Percentiles rank a stretch among this genome's conserved stretches.
Evolutionary conservation across 2,888 invertebrate genomes (phyloP).

Genomic region (Phania funesta): DNA sequence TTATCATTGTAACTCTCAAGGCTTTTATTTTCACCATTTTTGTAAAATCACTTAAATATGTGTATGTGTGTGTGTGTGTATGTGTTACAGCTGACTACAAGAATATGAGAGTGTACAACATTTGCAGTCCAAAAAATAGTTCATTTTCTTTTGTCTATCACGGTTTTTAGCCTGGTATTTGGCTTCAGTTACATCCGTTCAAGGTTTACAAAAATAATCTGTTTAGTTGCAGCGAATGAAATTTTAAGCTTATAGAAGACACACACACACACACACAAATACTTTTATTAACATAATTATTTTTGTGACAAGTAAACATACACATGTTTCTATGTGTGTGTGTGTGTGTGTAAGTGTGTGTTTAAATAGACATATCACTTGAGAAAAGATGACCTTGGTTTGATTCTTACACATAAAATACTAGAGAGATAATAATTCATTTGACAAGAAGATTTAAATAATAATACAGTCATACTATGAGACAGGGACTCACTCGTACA

Average conservation of each 20-base stretch:
- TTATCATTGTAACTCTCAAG: constrained; percentile 59
- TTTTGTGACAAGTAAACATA: constrained; percentile 24
- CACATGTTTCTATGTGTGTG: not conserved
- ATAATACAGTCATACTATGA: not conserved
- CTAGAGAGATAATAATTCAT: constrained; percentile 39
- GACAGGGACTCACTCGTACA: no score
- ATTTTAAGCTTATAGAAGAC: constrained; percentile 29
- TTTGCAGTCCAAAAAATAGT: constrained; percentile 26
- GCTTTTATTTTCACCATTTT: constrained; percentile 3
- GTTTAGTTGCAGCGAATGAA: constrained; percentile 31
- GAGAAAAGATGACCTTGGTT: constrained; percentile 45
- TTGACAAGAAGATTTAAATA: constrained; percentile 34
- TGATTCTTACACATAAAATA: constrained; percentile 18
- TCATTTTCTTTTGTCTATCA: constrained; percentile 45
- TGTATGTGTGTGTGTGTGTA: not conserved
- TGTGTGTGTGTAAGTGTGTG: not conserved
- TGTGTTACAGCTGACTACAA: not conserved
- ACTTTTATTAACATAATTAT: constrained; percentile 27
- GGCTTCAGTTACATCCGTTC: constrained; percentile 37
- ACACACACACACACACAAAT: not conserved
- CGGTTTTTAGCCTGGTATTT: constrained; percentile 50
- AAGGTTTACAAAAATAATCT: constrained; percentile 54
- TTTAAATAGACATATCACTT: constrained; percentile 32
- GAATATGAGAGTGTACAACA: not conserved
- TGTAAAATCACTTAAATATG: not conserved